Base-by-base conservation (phyloP, 2,888 invertebrate species). In the Agrotis ipsilon region DNA sequence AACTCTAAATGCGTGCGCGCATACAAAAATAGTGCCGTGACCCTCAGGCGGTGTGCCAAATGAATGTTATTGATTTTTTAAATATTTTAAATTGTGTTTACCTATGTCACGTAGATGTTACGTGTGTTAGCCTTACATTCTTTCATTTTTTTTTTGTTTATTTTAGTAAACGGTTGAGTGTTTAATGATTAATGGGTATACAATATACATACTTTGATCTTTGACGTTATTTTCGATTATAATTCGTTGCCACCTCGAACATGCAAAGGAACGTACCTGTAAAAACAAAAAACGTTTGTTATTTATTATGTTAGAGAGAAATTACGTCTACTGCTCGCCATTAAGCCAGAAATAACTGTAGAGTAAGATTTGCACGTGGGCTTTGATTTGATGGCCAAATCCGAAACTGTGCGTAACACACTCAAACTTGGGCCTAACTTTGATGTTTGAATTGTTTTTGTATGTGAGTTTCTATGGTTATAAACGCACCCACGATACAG, bases 1-100 rank as follows among this genome's bases (percentile, higher is more conserved):
- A 94, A 94, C 94, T 93, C 89, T 89, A 86, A 88, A 90, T 92
- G 94, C 92, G 93, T 89, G 90, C 85, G 89, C 92, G 91, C 90
- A 84, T 83, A 80, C 84, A 88, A 91, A 93, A 91, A 93, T 88
- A 85, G 84, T 82, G 84, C 69, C 84, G 84, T 90, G 91, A 91
- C 92, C 90, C 90, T 85, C 91, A 88, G 89, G 87, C 90, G 78
- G 62, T 69, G 64, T 84, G 89, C 88, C 88, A 78, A 85, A 81
- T 64, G 58, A 81, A 78, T 82, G 83, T 79, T 78, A 78, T 84
- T 80, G 73, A 72, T 78, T 84, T 83, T 78, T 70, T 51, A 48
- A 52, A 80, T 80, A 75, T 68, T 68, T 65, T 68, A 74, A 65
- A 71, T 72, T 66, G 60, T 81, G 81, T 81, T 83, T 80, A 81